A percentile compares a stretch with the other conserved stretches of the same genome.
Conservation (phyloP, 2,888 invertebrate species). For the Agonopterix heracliana region DNA sequence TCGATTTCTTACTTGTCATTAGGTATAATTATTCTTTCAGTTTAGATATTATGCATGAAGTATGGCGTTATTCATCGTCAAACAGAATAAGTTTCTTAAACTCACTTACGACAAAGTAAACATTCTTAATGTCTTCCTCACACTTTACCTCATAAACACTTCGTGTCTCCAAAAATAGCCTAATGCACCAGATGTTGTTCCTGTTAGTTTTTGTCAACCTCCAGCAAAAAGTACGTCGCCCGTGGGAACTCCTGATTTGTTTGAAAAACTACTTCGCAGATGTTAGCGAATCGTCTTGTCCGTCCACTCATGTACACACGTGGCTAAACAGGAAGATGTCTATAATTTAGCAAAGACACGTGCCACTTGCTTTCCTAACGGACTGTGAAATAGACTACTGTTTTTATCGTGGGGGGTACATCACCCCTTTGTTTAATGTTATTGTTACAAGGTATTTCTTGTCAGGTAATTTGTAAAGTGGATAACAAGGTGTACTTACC, state of each 20-base stretch:
- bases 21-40: no score
- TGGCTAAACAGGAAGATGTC: constrained; percentile 61
- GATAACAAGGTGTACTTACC: no score
- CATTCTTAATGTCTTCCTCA: constrained; percentile 24
- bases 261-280: constrained; percentile 45
- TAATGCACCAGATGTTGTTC: constrained; percentile 60
- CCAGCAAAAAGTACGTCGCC: constrained; percentile 46
- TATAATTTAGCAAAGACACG: constrained; percentile 45
- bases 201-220: constrained; percentile 43
- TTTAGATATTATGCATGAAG: no score
- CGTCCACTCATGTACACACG: constrained; percentile 31
- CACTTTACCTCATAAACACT: constrained; percentile 46
- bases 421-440: constrained; percentile 16
- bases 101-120: neutral
- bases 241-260: constrained; percentile 53
- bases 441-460: neutral
- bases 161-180: constrained; percentile 51
- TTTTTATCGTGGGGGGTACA: constrained; percentile 31
- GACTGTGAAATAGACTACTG: constrained; percentile 55
- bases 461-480: no score
- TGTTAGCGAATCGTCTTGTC: constrained; percentile 41
- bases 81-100: neutral
- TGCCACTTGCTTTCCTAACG: constrained; percentile 56
- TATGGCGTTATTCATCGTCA: no score
- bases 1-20: no score